phyloP scores from a whole-genome alignment of 92 coral and sea anemone species.

The Paramuricea clavata region DNA sequence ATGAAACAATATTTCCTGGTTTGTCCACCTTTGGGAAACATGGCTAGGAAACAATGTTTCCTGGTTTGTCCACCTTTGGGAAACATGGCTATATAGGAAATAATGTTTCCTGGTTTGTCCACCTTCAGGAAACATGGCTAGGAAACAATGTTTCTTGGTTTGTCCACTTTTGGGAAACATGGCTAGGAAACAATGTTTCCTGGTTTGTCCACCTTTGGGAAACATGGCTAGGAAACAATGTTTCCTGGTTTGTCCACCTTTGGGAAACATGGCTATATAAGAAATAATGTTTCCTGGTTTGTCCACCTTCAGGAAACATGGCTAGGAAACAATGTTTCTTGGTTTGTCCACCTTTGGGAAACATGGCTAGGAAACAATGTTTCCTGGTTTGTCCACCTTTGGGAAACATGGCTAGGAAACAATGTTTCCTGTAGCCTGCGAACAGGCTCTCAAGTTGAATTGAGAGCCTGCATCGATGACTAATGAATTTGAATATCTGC shows the following conservation, averaged over 20 bases:
- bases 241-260: background rate
- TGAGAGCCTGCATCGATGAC: no score
- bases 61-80: background rate
- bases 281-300: no score
- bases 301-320: background rate
- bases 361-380: no score
- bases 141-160: conserved; percentile 6
- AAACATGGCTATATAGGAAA: no score
- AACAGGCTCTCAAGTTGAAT: no score
- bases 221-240: background rate
- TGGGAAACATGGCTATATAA: background rate
- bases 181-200: no score
- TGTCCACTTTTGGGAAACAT: background rate
- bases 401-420: background rate
- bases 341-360: background rate
- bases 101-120: background rate
- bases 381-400: background rate
- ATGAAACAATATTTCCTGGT: no score
- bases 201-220: background rate
- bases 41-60: background rate
- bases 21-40: no score
- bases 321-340: background rate
- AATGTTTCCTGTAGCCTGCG: no score
- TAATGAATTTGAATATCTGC: no score
- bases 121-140: background rate